Evolutionary conservation across 2,113 vertebrate species (phyloP), one percentile per base, ranked within the genome.

Genomic region (Cyanocitta stelleri): DNA sequence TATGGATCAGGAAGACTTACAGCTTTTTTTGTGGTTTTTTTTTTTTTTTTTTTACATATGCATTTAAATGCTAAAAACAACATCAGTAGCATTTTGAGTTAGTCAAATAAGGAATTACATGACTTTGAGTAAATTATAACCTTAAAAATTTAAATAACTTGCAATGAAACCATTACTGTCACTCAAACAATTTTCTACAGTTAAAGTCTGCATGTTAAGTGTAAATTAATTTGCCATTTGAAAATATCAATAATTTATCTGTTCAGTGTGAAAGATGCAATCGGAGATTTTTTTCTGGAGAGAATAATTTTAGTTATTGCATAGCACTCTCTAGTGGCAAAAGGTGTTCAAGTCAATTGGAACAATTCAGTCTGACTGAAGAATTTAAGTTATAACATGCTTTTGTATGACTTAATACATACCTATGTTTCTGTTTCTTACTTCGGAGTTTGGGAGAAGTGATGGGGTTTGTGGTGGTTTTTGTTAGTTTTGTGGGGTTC

Each of bases 91-190:
- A 86, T 95, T 95, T 97, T 96, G 59, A 96, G 93, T 68, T 72
- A 95, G 80, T 92, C 94, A 97, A 97, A 97, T 90, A 97, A 49
- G 66, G 54, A 95, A 96, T 96, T 97, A 94, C 33, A 95, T 56
- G 92, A 87, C 96, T 95, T 95, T 83, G 55, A 91, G 83, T 91
- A 97, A 97, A 98, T 97, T 94, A 97, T 69, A 91, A 90, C 71
- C 85, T 96, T 95, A 96, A 96, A 97, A 97, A 95, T 96, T 97
- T 92, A 97, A 97, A 88, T 96, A 97, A 97, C 75, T 97, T 95
- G 74, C 92, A 97, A 95, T 96, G 80, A 97, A 97, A 94, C 71
- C 82, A 98, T 98, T 98, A 97, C 52, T 97, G 97, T 94, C 91
- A 97, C 93, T 97, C 96, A 98, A 95, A 93, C 67, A 96, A 94